Evolutionary conservation across 2,888 invertebrate species (phyloP).

Genomic region (Pharmacophagus antenor): DNA sequence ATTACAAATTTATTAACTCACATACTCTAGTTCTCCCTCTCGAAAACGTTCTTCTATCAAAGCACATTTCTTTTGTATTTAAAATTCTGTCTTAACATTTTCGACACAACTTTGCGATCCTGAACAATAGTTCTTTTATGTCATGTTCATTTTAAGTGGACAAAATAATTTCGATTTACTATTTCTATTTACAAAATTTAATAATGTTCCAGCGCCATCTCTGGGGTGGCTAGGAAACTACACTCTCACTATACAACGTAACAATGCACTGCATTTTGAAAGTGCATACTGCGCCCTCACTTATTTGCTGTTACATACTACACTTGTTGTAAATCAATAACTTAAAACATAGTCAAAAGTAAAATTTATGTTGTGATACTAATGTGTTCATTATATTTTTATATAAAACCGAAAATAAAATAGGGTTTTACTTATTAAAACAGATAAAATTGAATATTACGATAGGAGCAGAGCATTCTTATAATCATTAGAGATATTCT

Average conservation of each 20-base stretch:
- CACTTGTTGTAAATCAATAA: constrained; percentile 12
- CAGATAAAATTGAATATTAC: no score
- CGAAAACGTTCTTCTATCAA: not conserved
- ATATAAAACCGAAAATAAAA: no score
- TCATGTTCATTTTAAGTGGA: not conserved
- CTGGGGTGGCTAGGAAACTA: constrained; percentile 51
- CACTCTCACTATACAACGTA: constrained; percentile 11
- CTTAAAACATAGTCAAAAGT: not conserved
- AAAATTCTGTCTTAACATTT: not conserved
- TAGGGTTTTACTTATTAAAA: no score
- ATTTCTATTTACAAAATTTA: not conserved
- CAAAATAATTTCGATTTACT: not conserved
- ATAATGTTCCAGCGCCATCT: constrained; percentile 56
- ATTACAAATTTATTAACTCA: constrained; percentile 23
- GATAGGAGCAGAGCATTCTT: no score
- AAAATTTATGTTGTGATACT: not conserved
- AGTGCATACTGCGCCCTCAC: constrained; percentile 49
- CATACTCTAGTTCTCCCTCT: constrained; percentile 1
- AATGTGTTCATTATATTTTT: no score
- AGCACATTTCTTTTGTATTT: not conserved
- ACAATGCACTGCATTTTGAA: constrained; percentile 24
- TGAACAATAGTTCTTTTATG: not conserved
- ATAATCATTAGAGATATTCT: no score
- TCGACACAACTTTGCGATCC: not conserved
- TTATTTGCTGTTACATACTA: no score